These are phyloP conservation scores for Euplexia lucipara DNA, from an alignment of 2,888 invertebrate species.

Conservation along the genomic window DNA sequence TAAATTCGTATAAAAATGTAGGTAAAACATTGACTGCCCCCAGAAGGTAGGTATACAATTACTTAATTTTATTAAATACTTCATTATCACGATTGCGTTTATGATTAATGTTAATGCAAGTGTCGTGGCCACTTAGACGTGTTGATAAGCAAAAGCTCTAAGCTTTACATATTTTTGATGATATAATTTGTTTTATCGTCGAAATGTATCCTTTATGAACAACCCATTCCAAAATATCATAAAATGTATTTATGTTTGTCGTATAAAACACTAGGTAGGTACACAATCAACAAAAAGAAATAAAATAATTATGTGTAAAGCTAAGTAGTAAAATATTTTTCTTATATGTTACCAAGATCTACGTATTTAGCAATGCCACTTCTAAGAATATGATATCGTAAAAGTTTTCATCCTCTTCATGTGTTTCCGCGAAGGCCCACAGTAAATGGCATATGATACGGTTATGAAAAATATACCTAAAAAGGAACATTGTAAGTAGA, in stretches of 20 bases:
- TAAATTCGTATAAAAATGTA: slow-evolving; percentile 14
- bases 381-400: slow-evolving; percentile 45
- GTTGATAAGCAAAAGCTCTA: slow-evolving; percentile 53
- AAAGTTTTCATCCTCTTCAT: slow-evolving; percentile 55
- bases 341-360: slow-evolving; percentile 40
- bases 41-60: slow-evolving; percentile 21
- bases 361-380: slow-evolving; percentile 47
- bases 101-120: slow-evolving; percentile 44
- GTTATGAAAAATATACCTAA: slow-evolving; percentile 56
- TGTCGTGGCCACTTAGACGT: slow-evolving; percentile 22
- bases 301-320: slow-evolving; percentile 35
- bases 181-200: slow-evolving; percentile 8
- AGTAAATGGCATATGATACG: slow-evolving; percentile 47
- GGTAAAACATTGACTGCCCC: slow-evolving; percentile 1
- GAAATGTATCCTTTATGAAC: slow-evolving; percentile 5
- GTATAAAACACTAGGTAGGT: slow-evolving; percentile 24
- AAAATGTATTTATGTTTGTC: slow-evolving; percentile 12
- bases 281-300: slow-evolving; percentile 41
- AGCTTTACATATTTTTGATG: slow-evolving; percentile 25
- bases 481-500: slow-evolving; percentile 55
- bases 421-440: slow-evolving; percentile 45
- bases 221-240: slow-evolving; percentile 26
- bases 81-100: slow-evolving; percentile 30
- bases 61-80: too few relatives aligned
- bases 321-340: slow-evolving; percentile 45